Percentiles rank a stretch among this genome's conserved stretches.
Conservation (phyloP, 2,888 invertebrate species). For the Iselma pallidipennis region DNA sequence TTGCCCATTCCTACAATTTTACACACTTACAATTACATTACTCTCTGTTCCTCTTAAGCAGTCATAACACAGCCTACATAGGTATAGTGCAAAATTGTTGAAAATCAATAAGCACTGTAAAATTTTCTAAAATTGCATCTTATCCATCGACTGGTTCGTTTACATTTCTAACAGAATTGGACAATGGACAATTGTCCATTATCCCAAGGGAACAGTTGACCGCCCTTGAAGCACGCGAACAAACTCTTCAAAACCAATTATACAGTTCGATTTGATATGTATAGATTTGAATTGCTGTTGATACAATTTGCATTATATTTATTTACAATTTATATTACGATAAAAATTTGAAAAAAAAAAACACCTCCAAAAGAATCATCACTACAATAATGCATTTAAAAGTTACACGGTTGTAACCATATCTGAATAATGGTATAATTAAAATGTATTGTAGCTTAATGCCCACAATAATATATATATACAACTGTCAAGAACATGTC, state of each 20-base stretch:
- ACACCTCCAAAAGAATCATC: not conserved
- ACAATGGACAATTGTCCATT: not conserved
- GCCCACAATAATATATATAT: slow-evolving; percentile 39
- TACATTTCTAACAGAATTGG: not conserved
- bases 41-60: too few species aligned
- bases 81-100: too few species aligned
- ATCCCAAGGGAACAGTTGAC: slow-evolving; percentile 29
- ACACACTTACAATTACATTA: too few species aligned
- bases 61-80: too few species aligned
- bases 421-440: slow-evolving; percentile 37
- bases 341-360: not conserved
- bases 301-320: slow-evolving; percentile 20
- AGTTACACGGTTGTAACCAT: slow-evolving; percentile 26
- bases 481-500: slow-evolving; percentile 44
- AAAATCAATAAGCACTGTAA: too few species aligned
- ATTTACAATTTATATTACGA: slow-evolving; percentile 2
- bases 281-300: slow-evolving; percentile 13
- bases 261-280: slow-evolving; percentile 7
- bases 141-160: too few species aligned
- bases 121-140: too few species aligned
- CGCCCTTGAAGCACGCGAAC: slow-evolving; percentile 24
- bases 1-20: too few species aligned
- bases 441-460: slow-evolving; percentile 42
- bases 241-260: slow-evolving; percentile 27
- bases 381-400: slow-evolving; percentile 24